Conservation (phyloP, 2,797 vertebrate genomes). For the Rhodeus uyekii region DNA sequence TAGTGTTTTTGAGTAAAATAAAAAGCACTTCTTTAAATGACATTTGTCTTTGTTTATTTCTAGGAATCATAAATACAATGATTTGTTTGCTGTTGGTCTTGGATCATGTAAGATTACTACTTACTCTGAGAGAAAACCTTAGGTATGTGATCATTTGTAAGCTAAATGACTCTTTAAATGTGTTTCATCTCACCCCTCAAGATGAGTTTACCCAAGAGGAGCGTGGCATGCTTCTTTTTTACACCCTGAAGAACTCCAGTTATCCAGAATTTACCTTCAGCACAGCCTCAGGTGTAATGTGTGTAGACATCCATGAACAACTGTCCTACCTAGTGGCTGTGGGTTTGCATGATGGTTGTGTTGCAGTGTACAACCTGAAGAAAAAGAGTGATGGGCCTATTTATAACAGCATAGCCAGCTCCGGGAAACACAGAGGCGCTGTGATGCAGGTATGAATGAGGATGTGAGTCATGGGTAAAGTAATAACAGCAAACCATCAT, state of each 20-base stretch:
- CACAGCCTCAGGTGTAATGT: slow-evolving; percentile 84
- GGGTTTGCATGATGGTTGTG: slow-evolving; percentile 89
- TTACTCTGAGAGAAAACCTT: neutral
- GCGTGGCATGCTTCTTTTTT: slow-evolving; percentile 85
- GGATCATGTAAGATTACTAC: slow-evolving; percentile 88
- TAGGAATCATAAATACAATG: slow-evolving; percentile 91
- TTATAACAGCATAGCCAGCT: slow-evolving; percentile 81
- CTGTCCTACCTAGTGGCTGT: slow-evolving; percentile 82
- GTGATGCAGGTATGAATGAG: slow-evolving; percentile 89
- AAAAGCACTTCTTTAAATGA: neutral
- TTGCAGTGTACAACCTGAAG: slow-evolving; percentile 90
- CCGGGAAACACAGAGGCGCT: slow-evolving; percentile 89
- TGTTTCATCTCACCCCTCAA: slow-evolving; percentile 52
- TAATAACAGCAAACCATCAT: neutral
- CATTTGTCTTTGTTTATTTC: slow-evolving; percentile 38
- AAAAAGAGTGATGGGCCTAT: slow-evolving; percentile 69
- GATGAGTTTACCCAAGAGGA: slow-evolving; percentile 90
- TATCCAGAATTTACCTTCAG: slow-evolving; percentile 86
- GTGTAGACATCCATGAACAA: slow-evolving; percentile 85
- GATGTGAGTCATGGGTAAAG: neutral
- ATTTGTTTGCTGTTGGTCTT: slow-evolving; percentile 89
- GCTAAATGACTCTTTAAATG: neutral
- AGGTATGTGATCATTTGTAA: neutral
- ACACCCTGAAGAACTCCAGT: slow-evolving; percentile 88
- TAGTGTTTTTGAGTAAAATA: neutral